A percentile compares a stretch with the other conserved stretches of the same genome.
These are phyloP conservation scores for Coenonympha glycerion DNA, from an alignment of 2,888 invertebrate species.

Conservation along the genomic window DNA sequence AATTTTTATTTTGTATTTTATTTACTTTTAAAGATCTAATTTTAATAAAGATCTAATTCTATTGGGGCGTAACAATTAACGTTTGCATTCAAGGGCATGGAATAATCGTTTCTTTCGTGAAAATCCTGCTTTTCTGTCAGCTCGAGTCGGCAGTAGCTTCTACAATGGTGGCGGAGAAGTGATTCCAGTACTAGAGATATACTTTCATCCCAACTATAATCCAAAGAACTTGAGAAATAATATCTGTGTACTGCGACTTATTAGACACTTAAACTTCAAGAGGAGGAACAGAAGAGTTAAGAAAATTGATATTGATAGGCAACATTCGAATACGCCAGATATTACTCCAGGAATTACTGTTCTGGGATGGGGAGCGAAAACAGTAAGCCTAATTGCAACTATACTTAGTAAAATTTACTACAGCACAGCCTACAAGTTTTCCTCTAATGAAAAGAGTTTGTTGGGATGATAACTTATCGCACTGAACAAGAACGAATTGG, in stretches of 20 bases:
- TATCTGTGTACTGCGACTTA: slow-evolving; percentile 48
- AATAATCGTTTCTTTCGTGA: slow-evolving; percentile 63
- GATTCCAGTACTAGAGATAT: slow-evolving; percentile 48
- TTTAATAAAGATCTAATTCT: background rate
- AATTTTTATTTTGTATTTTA: background rate
- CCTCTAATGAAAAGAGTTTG: no score
- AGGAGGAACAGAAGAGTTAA: slow-evolving; percentile 36
- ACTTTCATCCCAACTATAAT: slow-evolving; percentile 55
- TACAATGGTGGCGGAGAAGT: slow-evolving; percentile 49
- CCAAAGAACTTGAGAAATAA: slow-evolving; percentile 51
- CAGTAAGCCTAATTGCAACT: no score
- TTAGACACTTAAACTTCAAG: slow-evolving; percentile 36
- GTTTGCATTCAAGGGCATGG: slow-evolving; percentile 42
- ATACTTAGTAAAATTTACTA: no score
- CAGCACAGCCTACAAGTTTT: no score
- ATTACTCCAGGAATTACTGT: slow-evolving; percentile 47
- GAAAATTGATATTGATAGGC: slow-evolving; percentile 50
- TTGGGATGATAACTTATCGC: no score
- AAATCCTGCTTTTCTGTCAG: slow-evolving; percentile 53
- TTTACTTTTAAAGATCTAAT: background rate
- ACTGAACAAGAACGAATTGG: no score
- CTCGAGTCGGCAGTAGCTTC: slow-evolving; percentile 53
- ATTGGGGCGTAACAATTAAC: background rate
- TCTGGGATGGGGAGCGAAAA: slow-evolving; percentile 58
- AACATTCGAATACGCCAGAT: slow-evolving; percentile 32